Evolutionary conservation across 2,888 invertebrate genomes (phyloP), one percentile per base, ranked within the genome.

Genomic region (Stenoptilia bipunctidactyla): DNA sequence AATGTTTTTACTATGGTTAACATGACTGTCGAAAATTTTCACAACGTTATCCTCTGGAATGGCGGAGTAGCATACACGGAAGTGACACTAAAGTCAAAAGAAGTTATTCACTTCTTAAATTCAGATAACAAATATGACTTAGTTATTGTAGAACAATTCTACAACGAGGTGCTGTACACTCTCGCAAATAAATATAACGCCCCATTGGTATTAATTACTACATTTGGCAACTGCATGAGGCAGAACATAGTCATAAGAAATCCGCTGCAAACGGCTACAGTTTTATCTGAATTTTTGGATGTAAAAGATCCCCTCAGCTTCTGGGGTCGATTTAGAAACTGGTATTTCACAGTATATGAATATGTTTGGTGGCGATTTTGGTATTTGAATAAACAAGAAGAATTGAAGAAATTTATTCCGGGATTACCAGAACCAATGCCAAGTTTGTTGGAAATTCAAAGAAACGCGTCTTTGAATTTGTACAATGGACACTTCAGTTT

Each of bases 401-500:
- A 53, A 2, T 47, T 83, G 20, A 60, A 49, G 45, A 74, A 73
- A 41, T 76, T 79, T 45, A 47, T 84, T 8, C 62, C 63, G 1
- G 61, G 68, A 40, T 48, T 84, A 37, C 57, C 64, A 6, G 49
- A 69, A 39, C 70, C 75, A 0, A 59, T 71, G 8, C 83, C 83
- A 0, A 71, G 65, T 52, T 54, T 84, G 42, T 67, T 58, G 39
- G 73, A 80, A 2, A 42, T 82, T 45, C 72, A 83, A 46, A 67
- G 45, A 39, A 71, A 85, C 44, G 65, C 65, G 1, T 72, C 85
- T 0, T 40, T 86, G 43, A 55, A 85, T 15, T 52, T 87, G 15
- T 51, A 82, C 0, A 87, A 87, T 51, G 65, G 73, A 6, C 87
- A 88, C 51, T 79, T 73, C 35, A 85, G 83, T 55, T 72, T 82